These are phyloP conservation scores for Autographa pulchrina DNA, from an alignment of 2,888 invertebrate species.

Conservation along the genomic window DNA sequence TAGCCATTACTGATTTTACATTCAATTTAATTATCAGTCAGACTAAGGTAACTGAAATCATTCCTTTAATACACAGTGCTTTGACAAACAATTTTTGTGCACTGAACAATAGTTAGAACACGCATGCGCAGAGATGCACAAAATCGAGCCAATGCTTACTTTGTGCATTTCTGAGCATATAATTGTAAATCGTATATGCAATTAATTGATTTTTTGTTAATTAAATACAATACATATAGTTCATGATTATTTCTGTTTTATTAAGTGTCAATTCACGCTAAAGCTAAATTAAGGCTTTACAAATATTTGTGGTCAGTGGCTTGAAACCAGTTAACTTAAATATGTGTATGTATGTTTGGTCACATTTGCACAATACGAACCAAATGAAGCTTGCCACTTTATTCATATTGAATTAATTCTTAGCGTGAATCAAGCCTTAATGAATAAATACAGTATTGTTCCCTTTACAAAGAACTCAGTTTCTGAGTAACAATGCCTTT, in stretches of 20 bases:
- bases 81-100: background rate
- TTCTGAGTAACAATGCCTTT: background rate
- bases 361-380: background rate
- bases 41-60: background rate
- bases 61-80: background rate
- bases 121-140: background rate
- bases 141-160: background rate
- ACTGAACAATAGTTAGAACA: background rate
- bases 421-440: conserved; percentile 1
- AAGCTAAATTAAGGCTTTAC: background rate
- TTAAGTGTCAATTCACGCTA: conserved; percentile 2
- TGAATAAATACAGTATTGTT: background rate
- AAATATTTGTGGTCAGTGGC: background rate
- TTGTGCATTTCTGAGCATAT: too few species aligned
- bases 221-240: background rate
- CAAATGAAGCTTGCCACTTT: background rate
- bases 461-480: background rate
- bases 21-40: background rate
- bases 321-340: too few species aligned
- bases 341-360: too few species aligned
- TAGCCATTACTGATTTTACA: background rate
- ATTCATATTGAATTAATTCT: background rate
- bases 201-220: background rate
- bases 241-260: background rate
- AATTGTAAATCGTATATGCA: too few species aligned